phyloP scores from a whole-genome alignment of 2,113 vertebrate genomes.

The Dendrocopos noguchii region DNA sequence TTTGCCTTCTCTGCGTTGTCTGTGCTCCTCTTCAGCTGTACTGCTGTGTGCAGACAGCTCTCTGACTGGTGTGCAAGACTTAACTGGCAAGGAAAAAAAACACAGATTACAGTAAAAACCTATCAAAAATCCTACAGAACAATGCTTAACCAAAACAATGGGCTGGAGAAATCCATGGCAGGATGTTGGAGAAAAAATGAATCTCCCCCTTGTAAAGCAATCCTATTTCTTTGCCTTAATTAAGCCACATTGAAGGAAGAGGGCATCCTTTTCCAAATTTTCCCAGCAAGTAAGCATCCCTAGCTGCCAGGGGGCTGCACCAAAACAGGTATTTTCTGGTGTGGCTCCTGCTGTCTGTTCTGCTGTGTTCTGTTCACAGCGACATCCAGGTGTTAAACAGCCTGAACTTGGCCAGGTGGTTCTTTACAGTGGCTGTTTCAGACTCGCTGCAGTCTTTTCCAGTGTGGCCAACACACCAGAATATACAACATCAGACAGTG shows the following conservation, averaged over 20 bases:
- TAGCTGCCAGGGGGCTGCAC: neutral
- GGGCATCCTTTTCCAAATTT: accelerated
- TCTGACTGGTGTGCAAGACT: neutral
- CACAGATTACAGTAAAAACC: accelerated
- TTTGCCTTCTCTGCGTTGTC: accelerated
- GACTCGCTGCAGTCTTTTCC: neutral
- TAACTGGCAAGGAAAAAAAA: neutral
- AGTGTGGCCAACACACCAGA: accelerated
- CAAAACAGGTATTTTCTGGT: accelerated
- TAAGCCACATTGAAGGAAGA: too few relatives aligned
- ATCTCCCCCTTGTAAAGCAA: neutral
- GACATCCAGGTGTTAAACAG: accelerated
- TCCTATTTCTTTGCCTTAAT: neutral
- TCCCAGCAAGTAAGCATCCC: neutral
- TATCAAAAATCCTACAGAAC: accelerated
- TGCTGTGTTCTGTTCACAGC: neutral
- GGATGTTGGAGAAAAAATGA: neutral
- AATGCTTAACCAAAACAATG: accelerated
- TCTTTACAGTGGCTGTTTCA: neutral
- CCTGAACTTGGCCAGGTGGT: neutral
- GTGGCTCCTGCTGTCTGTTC: neutral
- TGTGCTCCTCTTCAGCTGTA: neutral
- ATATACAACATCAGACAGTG: too few relatives aligned
- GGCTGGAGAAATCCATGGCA: accelerated
- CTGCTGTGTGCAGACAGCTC: neutral